Evolutionary conservation across 2,797 vertebrate species (phyloP).

Genomic region (Catamblyrhynchus diadema): DNA sequence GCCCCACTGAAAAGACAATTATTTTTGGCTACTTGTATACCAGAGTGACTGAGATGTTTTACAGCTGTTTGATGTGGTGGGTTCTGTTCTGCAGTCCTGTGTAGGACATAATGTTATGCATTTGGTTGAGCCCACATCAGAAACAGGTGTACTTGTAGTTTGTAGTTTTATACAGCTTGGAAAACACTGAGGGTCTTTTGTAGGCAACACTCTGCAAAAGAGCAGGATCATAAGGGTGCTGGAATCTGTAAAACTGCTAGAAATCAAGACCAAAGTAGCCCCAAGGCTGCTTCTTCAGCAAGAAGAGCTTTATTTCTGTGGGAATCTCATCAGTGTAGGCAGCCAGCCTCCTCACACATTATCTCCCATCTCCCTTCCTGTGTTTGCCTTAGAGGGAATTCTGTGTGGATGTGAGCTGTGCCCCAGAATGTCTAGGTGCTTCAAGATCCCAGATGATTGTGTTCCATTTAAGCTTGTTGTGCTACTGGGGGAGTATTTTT

Average conservation of each 20-base stretch:
- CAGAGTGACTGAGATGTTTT: background rate
- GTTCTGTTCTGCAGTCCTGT: background rate
- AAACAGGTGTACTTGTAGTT: background rate
- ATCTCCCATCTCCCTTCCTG: background rate
- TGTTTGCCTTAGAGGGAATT: background rate
- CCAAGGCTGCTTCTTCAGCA: background rate
- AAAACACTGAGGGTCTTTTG: background rate
- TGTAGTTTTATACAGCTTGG: background rate
- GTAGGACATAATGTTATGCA: background rate
- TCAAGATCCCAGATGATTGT: background rate
- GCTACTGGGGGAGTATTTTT: background rate
- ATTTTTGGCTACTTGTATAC: background rate
- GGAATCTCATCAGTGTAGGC: background rate
- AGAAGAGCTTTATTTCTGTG: background rate
- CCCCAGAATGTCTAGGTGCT: background rate
- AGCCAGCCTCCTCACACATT: fast-evolving
- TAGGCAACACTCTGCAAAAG: background rate
- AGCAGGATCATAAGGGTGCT: background rate
- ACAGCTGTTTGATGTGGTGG: background rate
- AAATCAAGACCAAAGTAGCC: background rate
- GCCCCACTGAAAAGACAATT: background rate
- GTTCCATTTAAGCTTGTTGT: background rate
- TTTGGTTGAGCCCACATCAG: background rate
- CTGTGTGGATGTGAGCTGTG: background rate
- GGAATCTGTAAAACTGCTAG: background rate